A percentile compares a stretch with the other conserved stretches of the same genome.
These are phyloP conservation scores for Drosophila percnosoma DNA, from an alignment of 2,888 invertebrate genomes.

Conservation along the genomic window DNA sequence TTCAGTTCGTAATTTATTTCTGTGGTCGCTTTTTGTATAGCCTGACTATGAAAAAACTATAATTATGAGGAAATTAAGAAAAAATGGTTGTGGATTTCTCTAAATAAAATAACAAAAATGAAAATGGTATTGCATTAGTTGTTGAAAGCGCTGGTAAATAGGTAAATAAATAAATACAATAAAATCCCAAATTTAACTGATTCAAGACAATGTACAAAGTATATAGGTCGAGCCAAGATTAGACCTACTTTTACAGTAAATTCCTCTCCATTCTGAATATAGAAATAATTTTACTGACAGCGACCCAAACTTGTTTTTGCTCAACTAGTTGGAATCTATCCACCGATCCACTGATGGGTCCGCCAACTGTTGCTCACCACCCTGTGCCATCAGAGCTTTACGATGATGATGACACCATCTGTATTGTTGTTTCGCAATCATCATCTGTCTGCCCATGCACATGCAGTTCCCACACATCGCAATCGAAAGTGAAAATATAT, in stretches of 20 bases:
- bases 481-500: constrained; percentile 68
- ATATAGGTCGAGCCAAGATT: not conserved
- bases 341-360: too few species aligned
- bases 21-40: constrained; percentile 42
- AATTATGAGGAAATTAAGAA: not conserved
- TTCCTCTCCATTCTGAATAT: not conserved
- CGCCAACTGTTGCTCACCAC: not conserved
- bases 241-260: not conserved
- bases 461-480: constrained; percentile 55
- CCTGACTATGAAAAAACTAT: constrained; percentile 7
- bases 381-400: constrained; percentile 6
- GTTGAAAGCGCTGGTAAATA: constrained; percentile 1
- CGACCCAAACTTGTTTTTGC: not conserved
- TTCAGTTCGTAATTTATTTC: constrained; percentile 52
- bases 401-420: constrained; percentile 25
- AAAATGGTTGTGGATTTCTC: not conserved
- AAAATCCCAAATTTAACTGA: not conserved
- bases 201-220: not conserved
- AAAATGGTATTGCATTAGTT: not conserved
- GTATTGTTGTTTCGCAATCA: constrained; percentile 10
- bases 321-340: not conserved
- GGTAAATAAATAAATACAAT: not conserved
- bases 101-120: not conserved
- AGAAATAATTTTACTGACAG: not conserved
- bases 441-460: constrained; percentile 33